Evolutionary conservation across 2,113 vertebrate species (phyloP), one percentile per base, ranked within the genome.

Genomic region (Melanerpes aurifrons): DNA sequence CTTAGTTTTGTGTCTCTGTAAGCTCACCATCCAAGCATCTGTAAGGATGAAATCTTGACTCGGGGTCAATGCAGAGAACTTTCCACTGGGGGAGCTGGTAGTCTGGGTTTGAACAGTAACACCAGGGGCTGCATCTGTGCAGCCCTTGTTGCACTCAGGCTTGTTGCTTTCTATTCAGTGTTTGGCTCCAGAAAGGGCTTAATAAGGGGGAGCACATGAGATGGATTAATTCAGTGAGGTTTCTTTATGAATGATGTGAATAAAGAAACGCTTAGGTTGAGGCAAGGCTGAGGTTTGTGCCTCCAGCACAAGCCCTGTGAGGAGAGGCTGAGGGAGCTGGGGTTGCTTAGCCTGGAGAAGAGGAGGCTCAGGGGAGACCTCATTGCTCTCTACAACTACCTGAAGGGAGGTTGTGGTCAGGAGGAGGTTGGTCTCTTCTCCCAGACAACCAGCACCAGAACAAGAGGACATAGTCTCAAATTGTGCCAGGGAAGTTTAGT

Each of bases 21-120:
- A 91, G 24, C 72, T 81, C 75, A 72, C 0, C 0, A 59, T 86
- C 54, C 69, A 83, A 58, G 76, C 82, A 32, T 77, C 86, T 32
- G 28, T 64, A 19, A 53, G 68, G 79, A 72, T 3, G n/a, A 84
- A 80, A 87, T 62, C 62, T 43, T 71, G 69, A 86, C 61, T 86
- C n/a, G 18, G 78, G 28, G 74, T 95, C 58, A 87, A 25, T 78
- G 61, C 37, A 72, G 70, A 89, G 54, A 69, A 66, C 35, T 84
- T 95, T 62, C 96, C 90, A 82, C 92, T 94, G 71, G 92, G 94
- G 90, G 92, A 95, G 90, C 88, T 93, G 94, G 35, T 76, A 91
- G 78, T 35, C 74, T 80, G 92, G 22, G 9, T 93, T 93, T 94
- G 15, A 75, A 57, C 64, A 74, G 64, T 20, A 35, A 37, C 47